Percentiles rank a stretch among this genome's conserved stretches.
These are phyloP conservation scores for Zoroaster sp. DNA, from an alignment of 53 echinoderm and acorn worm species.

Conservation along the genomic window DNA sequence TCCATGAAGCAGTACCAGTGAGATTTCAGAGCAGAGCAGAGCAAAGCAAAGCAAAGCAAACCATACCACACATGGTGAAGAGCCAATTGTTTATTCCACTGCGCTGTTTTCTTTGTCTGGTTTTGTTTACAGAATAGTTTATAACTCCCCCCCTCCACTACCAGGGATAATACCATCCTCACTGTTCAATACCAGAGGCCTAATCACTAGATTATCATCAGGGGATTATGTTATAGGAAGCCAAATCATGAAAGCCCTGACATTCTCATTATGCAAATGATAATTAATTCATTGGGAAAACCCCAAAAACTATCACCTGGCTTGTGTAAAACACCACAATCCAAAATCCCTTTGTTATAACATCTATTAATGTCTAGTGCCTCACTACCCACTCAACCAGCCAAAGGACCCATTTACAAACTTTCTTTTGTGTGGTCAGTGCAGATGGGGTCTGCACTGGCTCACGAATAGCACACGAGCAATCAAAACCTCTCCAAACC, in stretches of 20 bases:
- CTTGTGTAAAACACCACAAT: not conserved
- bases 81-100: conserved; percentile 3
- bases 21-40: not conserved
- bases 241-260: not conserved
- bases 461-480: not conserved
- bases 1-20: not conserved
- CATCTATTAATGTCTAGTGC: not conserved
- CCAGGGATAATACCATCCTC: conserved; percentile 33
- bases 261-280: not conserved
- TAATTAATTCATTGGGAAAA: conserved; percentile 1
- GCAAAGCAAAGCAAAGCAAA: not conserved
- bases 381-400: not conserved
- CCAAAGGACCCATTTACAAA: not conserved
- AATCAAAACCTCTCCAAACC: conserved; percentile 1
- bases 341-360: not conserved
- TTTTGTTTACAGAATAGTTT: not conserved
- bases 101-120: conserved; percentile 36
- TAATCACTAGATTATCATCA: not conserved
- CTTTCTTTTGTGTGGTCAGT: conserved; percentile 37
- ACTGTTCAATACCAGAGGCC: no score
- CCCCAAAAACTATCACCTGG: not conserved
- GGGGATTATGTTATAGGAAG: not conserved
- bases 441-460: not conserved
- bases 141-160: not conserved
- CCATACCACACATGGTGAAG: not conserved